Base-by-base conservation (phyloP, 1,140 invertebrate species). In the Eupeodes corollae region DNA sequence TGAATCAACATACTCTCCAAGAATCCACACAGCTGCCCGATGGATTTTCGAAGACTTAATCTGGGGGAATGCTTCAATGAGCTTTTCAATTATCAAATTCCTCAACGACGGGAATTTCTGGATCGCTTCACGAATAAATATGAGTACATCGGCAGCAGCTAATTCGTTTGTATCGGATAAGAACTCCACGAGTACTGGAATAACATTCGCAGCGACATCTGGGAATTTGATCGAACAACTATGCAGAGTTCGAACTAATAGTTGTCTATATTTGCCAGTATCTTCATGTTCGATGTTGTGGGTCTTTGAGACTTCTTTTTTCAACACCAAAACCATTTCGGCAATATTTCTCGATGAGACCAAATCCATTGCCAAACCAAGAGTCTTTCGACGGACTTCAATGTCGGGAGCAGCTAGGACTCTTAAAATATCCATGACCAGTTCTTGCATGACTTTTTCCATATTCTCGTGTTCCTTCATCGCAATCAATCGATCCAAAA, bases 341-440 rank as follows among this genome's bases (percentile, higher is more conserved):
- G 94, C 89, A 41, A 98, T 92, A 64, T 92, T 96, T 21, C 94
- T 77, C 1, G 87, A 84, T 9, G 88, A 90, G 11, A 97, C 89
- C 56, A 99, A 74, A 61, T 99, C 95, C 73, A 99, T 77, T 1
- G 91, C 88, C 12, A 91, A 61, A 48, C 78, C 79, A 3, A 98
- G 70, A 0, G 93, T 94, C 71, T 97, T 97, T 39, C 84, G 83
- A 41, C 87, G 72, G 9, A 90, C 95, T 78, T 99, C 96, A 49
- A 98, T 77, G 67, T 98, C 96, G 18, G 92, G 89, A 39, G 92
- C 84, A 54, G 88, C 81, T 34, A 99, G 73, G 19, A 99, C 94
- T 33, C 95, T 73, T 39, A 99, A 73, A 56, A 99, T 89, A 73
- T 99, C 97, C 96, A 99, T 99, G 12, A 98, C 92, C 32, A 98